Conservation (phyloP, 2,113 vertebrate genomes). For the Osmerus eperlanus region DNA sequence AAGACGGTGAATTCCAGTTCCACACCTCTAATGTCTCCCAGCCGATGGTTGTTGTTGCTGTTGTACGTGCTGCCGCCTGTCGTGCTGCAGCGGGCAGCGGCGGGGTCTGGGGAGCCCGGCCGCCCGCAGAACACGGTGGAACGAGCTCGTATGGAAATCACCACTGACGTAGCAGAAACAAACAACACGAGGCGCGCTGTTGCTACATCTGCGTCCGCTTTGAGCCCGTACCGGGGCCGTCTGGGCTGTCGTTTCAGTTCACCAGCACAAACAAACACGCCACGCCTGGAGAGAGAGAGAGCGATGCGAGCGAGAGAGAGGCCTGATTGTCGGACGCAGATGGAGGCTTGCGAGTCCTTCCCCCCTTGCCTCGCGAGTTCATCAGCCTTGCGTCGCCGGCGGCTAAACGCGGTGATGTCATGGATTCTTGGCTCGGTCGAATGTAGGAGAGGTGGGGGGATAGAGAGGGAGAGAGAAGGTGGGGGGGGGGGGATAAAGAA, state of each 20-base stretch:
- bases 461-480: neutral
- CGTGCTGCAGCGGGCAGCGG: constrained; percentile 63
- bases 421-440: constrained; percentile 57
- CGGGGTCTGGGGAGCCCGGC: constrained; percentile 38
- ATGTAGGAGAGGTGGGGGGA: neutral
- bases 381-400: constrained; percentile 52
- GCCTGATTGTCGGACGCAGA: constrained; percentile 66
- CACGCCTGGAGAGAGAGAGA: neutral
- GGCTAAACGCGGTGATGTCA: constrained; percentile 71
- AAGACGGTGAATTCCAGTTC: constrained; percentile 62
- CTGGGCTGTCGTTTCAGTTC: neutral
- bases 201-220: neutral
- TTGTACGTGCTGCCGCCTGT: constrained; percentile 66
- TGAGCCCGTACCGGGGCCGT: neutral
- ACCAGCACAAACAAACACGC: neutral
- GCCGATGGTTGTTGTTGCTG: constrained; percentile 55
- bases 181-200: constrained; percentile 26
- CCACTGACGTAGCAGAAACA: constrained; percentile 62
- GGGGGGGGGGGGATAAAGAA: neutral
- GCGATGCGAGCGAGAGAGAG: constrained; percentile 23
- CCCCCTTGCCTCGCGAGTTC: constrained; percentile 56
- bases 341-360: constrained; percentile 62
- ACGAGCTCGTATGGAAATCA: constrained; percentile 65
- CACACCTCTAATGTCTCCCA: constrained; percentile 64
- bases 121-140: constrained; percentile 26